Evolutionary conservation across 2,113 vertebrate genomes (phyloP).

Genomic region (Vulpes ferrilata): DNA sequence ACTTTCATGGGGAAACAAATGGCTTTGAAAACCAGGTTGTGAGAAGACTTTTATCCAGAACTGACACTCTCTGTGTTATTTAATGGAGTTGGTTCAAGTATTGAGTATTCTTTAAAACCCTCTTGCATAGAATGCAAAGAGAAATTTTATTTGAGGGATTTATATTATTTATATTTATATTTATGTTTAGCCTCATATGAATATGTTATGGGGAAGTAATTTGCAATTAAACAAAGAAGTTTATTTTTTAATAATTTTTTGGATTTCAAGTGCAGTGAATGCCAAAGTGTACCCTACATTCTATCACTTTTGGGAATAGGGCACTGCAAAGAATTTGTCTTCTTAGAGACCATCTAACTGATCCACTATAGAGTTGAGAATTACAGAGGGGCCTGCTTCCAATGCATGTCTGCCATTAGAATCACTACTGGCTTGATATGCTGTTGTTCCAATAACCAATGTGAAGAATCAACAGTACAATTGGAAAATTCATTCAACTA

Average conservation of each 20-base stretch:
- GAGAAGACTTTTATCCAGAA: neutral
- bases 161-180: neutral
- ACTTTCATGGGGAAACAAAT: neutral
- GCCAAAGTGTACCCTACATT: neutral
- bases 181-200: neutral
- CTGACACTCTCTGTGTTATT: neutral
- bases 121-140: neutral
- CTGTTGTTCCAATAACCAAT: no score
- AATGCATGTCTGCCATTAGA: no score
- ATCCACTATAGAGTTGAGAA: neutral
- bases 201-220: neutral
- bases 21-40: neutral
- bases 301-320: neutral
- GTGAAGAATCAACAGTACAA: neutral
- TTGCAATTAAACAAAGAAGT: neutral
- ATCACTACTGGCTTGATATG: neutral
- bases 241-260: neutral
- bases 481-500: neutral
- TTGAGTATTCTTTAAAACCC: neutral
- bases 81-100: neutral
- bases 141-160: neutral
- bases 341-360: neutral
- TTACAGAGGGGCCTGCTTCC: fast-evolving
- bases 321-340: neutral
- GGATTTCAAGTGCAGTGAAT: neutral